A percentile compares a stretch with the other conserved stretches of the same genome.
Evolutionary conservation across 2,113 vertebrate genomes (phyloP).

Genomic region (Chionodraco myersi): DNA sequence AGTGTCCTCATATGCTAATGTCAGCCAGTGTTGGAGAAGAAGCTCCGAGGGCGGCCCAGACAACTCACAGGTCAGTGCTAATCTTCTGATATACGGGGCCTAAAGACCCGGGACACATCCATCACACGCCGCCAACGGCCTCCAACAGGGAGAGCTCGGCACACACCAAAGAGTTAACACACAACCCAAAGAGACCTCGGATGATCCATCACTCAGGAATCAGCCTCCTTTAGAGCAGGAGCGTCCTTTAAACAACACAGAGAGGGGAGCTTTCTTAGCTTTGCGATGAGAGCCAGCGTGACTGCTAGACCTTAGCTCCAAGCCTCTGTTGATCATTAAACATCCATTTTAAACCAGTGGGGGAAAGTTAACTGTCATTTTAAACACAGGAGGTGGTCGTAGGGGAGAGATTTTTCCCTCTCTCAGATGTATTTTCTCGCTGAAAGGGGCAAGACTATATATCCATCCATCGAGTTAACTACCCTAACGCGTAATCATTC

Average conservation of each 20-base stretch:
- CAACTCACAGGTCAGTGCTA: slow-evolving; percentile 83
- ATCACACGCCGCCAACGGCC: slow-evolving; percentile 75
- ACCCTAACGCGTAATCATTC: slow-evolving; percentile 63
- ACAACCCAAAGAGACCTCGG: slow-evolving; percentile 69
- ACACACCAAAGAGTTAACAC: slow-evolving; percentile 79
- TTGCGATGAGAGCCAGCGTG: slow-evolving; percentile 53
- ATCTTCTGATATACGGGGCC: slow-evolving; percentile 84
- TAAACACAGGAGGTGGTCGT: slow-evolving; percentile 68
- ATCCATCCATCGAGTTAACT: slow-evolving; percentile 68
- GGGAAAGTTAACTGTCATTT: slow-evolving; percentile 83
- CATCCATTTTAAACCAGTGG: slow-evolving; percentile 81
- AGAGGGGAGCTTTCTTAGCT: slow-evolving; percentile 50
- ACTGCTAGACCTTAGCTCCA: slow-evolving; percentile 62
- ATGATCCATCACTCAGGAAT: slow-evolving; percentile 82
- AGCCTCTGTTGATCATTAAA: slow-evolving; percentile 82
- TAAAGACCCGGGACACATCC: slow-evolving; percentile 80
- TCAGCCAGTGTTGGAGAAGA: slow-evolving; percentile 66
- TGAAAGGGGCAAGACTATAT: slow-evolving; percentile 35
- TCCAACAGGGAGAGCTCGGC: slow-evolving; percentile 68
- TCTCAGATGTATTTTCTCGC: slow-evolving; percentile 38
- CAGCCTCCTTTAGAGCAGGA: slow-evolving; percentile 50
- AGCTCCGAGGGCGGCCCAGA: slow-evolving; percentile 76
- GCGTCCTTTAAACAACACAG: slow-evolving; percentile 52
- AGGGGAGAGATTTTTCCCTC: slow-evolving; percentile 36
- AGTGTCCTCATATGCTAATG: slow-evolving; percentile 81